Evolutionary conservation across 2,113 vertebrate genomes (phyloP), one percentile per base, ranked within the genome.

Genomic region (Oncorhynchus nerka): DNA sequence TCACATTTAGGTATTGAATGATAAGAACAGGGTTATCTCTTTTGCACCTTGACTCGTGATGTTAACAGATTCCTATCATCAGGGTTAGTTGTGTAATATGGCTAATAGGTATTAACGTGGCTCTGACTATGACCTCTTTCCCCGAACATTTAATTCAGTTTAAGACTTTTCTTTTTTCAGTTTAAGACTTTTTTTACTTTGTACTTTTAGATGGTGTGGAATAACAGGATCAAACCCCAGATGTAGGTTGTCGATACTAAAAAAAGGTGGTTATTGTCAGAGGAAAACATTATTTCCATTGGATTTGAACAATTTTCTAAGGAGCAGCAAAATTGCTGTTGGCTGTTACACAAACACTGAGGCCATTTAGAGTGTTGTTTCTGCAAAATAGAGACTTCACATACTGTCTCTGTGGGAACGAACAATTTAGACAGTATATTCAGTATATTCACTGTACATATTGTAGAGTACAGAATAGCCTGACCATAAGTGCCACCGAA

Each of bases 181-280:
- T 1, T 39, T 2, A 7, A 39, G 34, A 39, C 34, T 39, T 39
- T 39, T 22, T 22, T 79, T 73, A 39, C 55, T 55, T 82, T 75
- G 68, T 62, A 81, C 64, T 68, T 79, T 82, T 49, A 77, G 73
- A 73, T 68, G 79, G 79, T 75, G 51, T 75, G 73, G 79, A 84
- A 84, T 82, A 84, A 82, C 75, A 74, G 82, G 78, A 80, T 86
- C 70, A 78, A 78, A 79, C 82, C 78, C 78, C 80, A 84, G 75
- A 86, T 82, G 82, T 84, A 80, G 85, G 80, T 74, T 84, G 80
- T 82, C 68, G 59, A 77, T 24, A 57, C 82, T 82, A 82, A 78
- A 84, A 76, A 84, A 84, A 76, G n/a, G 62, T 39, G 64, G 71
- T 77, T 79, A 81, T 78, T 82, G 82, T 83, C 64, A 69, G 69